Evolutionary conservation across 2,888 invertebrate genomes (phyloP), one percentile per base, ranked within the genome.

Genomic region (Philereme vetulata): DNA sequence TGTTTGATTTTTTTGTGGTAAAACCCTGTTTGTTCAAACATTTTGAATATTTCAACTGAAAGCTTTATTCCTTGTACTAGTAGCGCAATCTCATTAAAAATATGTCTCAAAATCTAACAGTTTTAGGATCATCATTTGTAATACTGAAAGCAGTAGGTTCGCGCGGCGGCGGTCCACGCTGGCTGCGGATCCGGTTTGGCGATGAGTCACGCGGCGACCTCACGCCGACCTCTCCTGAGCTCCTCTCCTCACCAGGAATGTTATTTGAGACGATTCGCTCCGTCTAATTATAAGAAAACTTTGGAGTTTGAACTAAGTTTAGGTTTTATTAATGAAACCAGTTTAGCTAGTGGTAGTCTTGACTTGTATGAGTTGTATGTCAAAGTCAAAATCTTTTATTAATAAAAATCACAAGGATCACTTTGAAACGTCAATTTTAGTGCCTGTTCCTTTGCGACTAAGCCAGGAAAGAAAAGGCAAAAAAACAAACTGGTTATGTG

Each of bases 131-230:
- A 38, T 35, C 42, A 42, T 36, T 38, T 35, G 33, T 52, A 60
- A 60, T 8, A 51, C 60, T 60, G 62, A 57, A 63, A 64, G 63
- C 56, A 53, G 49, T 51, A 38, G 50, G 58, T 68, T 70, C 68
- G 65, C 56, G 68, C 58, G 50, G 53, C n/a, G 53, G 35, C 47
- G 51, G 49, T 35, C 36, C 36, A 49, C 10, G 55, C 49, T 10
- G 48, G 44, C 44, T 40, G 77, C 71, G 75, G 72, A 88, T 86
- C 90, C 89, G 90, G 90, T 90, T 90, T 72, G 71, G 72, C 68
- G 76, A 76, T 90, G 89, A 88, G 71, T 90, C 88, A 88, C 58
- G 57, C 64, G 62, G 48, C 84, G 86, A 88, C 88, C 89, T 88
- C 81, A 72, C 72, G 40, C 7, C 84, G 87, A 88, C 88, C 88